Conservation (phyloP, 1,140 invertebrate species). For the Macrocentrus cingulum region DNA sequence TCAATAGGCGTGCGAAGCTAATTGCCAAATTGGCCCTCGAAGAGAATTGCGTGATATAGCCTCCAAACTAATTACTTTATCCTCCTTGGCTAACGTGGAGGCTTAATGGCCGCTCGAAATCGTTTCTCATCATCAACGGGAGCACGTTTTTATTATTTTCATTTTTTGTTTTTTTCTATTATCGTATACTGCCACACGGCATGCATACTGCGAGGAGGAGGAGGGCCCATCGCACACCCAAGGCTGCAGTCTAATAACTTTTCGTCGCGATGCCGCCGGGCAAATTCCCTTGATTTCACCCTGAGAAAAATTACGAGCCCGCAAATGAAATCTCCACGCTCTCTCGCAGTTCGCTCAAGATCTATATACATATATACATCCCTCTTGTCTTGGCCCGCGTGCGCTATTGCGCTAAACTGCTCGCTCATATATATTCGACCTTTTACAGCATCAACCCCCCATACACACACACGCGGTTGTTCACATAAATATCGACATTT, state of each 20-base stretch:
- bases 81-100: conserved; percentile 27
- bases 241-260: conserved; percentile 28
- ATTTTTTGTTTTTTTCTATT: conserved; percentile 1
- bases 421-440: conserved; percentile 21
- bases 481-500: conserved; percentile 28
- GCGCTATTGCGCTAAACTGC: conserved; percentile 26
- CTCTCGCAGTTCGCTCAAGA: conserved; percentile 14
- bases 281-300: conserved; percentile 27
- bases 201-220: neutral
- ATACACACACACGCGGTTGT: neutral
- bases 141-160: conserved; percentile 14
- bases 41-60: conserved; percentile 28
- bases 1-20: conserved; percentile 35
- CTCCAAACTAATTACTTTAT: conserved; percentile 49
- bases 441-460: conserved; percentile 12
- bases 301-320: conserved; percentile 46
- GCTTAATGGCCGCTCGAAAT: conserved; percentile 33
- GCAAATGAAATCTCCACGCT: conserved; percentile 46
- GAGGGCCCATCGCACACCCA: conserved; percentile 2
- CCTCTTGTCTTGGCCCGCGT: conserved; percentile 24
- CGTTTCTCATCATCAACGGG: conserved; percentile 24
- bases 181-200: neutral
- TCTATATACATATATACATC: conserved; percentile 8
- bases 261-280: conserved; percentile 17
- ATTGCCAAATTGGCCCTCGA: conserved; percentile 40